A percentile compares a stretch with the other conserved stretches of the same genome.
Evolutionary conservation across 2,797 vertebrate genomes (phyloP).

Genomic region (Phalloptychus januarius): DNA sequence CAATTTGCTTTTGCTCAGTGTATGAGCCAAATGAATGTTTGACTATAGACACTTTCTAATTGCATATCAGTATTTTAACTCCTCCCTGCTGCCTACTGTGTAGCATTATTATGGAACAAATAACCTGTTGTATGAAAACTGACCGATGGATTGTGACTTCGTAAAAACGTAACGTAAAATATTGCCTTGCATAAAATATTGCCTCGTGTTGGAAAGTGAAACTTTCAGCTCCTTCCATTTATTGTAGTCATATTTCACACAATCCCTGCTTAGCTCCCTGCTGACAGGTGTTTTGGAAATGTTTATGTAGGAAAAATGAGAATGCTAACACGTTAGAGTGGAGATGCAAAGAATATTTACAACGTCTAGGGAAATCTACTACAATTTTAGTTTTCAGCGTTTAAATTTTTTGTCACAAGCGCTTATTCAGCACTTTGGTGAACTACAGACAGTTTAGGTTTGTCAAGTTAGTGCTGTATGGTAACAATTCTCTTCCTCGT

Average conservation of each 20-base stretch:
- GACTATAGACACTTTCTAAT: no score
- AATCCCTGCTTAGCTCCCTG: neutral
- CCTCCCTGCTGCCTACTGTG: neutral
- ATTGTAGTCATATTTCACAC: neutral
- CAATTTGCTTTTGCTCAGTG: neutral
- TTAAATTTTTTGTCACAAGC: neutral
- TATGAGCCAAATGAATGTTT: neutral
- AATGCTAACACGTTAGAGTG: neutral
- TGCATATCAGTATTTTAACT: neutral
- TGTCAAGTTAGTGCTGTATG: neutral
- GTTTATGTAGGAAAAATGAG: neutral
- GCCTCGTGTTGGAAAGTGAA: neutral
- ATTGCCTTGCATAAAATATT: neutral
- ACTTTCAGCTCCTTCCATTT: neutral
- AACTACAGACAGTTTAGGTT: neutral
- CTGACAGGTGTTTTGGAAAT: neutral
- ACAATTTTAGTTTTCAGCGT: neutral
- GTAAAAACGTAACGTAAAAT: neutral
- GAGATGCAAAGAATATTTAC: neutral
- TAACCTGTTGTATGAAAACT: neutral
- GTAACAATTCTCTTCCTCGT: neutral
- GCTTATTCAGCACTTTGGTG: neutral
- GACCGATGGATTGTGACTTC: neutral
- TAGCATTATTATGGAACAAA: neutral
- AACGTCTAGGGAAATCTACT: neutral